These are phyloP conservation scores for Cydia amplana DNA, from an alignment of 1,140 invertebrate species.

Conservation along the genomic window DNA sequence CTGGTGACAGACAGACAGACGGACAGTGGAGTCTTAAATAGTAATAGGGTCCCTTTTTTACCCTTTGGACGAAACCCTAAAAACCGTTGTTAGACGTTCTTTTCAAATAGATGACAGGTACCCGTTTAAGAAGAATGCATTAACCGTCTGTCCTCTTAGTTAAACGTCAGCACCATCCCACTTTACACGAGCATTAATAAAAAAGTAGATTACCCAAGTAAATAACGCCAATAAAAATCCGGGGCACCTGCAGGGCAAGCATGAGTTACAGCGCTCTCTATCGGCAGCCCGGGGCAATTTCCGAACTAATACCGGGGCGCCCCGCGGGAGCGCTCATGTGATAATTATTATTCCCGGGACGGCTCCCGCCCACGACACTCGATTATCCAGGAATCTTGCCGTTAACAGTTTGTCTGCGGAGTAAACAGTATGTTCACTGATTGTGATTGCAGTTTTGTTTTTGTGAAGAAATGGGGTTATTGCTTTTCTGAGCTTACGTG, in stretches of 20 bases:
- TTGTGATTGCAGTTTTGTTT: slow-evolving; percentile 14
- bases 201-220: slow-evolving; percentile 10
- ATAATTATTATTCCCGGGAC: slow-evolving; percentile 28
- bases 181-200: slow-evolving; percentile 3
- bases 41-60: too few species aligned
- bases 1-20: too few species aligned
- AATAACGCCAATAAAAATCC: slow-evolving; percentile 16
- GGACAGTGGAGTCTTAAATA: too few species aligned
- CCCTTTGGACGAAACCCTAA: too few species aligned
- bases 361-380: slow-evolving; percentile 19
- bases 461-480: not conserved
- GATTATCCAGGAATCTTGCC: slow-evolving; percentile 26
- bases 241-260: not conserved
- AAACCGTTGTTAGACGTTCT: too few species aligned
- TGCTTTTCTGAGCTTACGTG: too few species aligned
- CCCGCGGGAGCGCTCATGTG: slow-evolving; percentile 23
- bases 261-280: slow-evolving; percentile 26
- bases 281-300: slow-evolving; percentile 20
- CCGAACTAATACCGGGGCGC: slow-evolving; percentile 18
- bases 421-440: not conserved
- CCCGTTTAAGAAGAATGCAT: too few species aligned
- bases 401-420: slow-evolving; percentile 17
- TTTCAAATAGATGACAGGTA: too few species aligned
- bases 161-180: not conserved
- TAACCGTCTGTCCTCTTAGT: too few species aligned